Percentiles rank a stretch among this genome's conserved stretches.
Evolutionary conservation across 2,888 invertebrate species (phyloP).

Genomic region (Chrysolina oricalcia): DNA sequence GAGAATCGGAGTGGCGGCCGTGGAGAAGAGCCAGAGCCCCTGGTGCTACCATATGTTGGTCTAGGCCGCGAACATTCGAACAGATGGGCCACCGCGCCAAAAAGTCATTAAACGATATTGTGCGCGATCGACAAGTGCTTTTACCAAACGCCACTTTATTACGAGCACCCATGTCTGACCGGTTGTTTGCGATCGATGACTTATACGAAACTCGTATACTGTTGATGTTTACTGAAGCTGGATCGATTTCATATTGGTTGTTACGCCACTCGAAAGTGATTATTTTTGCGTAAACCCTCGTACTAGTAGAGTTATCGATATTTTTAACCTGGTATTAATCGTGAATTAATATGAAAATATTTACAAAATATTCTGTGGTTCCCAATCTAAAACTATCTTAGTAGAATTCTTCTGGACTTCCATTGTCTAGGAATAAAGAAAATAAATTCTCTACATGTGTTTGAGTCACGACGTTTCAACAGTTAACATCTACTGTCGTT

Average conservation of each 20-base stretch:
- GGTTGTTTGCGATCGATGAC: constrained; percentile 23
- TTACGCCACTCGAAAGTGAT: neutral
- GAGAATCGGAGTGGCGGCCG: constrained; percentile 36
- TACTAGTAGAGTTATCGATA: no score
- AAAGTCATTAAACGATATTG: constrained; percentile 73
- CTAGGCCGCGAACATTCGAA: constrained; percentile 71
- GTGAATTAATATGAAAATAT: no score
- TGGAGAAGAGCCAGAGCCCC: constrained; percentile 38
- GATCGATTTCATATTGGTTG: neutral
- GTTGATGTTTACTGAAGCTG: neutral
- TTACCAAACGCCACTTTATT: constrained; percentile 63
- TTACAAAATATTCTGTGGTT: no score
- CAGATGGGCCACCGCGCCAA: constrained; percentile 72
- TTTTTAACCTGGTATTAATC: no score
- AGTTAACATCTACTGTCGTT: no score
- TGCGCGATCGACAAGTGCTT: constrained; percentile 69
- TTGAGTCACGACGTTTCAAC: no score
- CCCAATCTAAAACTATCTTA: no score
- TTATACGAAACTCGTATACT: constrained; percentile 3
- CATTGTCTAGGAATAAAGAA: no score
- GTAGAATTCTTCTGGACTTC: no score
- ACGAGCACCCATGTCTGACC: constrained; percentile 28
- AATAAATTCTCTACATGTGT: no score
- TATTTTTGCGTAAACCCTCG: neutral
- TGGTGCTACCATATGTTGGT: constrained; percentile 69